Evolutionary conservation across 2,797 vertebrate genomes (phyloP), one percentile per base, ranked within the genome.

Genomic region (Picus viridis): DNA sequence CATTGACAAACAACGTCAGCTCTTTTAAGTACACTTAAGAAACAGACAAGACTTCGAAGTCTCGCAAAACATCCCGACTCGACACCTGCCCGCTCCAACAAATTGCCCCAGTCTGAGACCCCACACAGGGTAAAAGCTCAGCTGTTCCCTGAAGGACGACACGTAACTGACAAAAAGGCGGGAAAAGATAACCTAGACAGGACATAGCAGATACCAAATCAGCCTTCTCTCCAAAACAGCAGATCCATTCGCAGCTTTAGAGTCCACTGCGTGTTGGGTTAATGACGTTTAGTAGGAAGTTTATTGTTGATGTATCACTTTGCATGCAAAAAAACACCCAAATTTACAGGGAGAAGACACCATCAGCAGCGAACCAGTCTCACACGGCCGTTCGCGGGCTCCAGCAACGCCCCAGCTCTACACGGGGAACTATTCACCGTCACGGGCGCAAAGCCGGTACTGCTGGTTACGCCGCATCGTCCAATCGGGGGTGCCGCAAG

Each of bases 1-100:
- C 2, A 0, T 1, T 17, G 17, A 41, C 63, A 18, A 79, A 9
- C 18, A 23, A 20, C 0, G 10, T 7, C 1, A 30, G 12, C 14
- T 16, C 24, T 43, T 27, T 27, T 7, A 56, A 51, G 14, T 2
- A 32, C 1, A 8, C 4, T 58, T 24, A 36, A 57, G 26, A 86
- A 68, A 77, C 0, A 53, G 12, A 9, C 0, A 27, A 70, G n/a
- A 61, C 13, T 64, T 61, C 59, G 24, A 36, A 51, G 54, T 16
- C 41, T 19, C 43, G 27, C 14, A 18, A 56, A 91, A 56, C 51
- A 23, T 3, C 39, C 19, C 16, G 32, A n/a, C 26, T 8, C 67
- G 12, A 12, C 30, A 45, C n/a, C 24, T 6, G 32, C 20, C 47
- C 5, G 1, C 23, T 43, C 22, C 51, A 59, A 19, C 43, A 24